phyloP scores from a whole-genome alignment of 2,797 vertebrate genomes.

The Acanthurus tractus region DNA sequence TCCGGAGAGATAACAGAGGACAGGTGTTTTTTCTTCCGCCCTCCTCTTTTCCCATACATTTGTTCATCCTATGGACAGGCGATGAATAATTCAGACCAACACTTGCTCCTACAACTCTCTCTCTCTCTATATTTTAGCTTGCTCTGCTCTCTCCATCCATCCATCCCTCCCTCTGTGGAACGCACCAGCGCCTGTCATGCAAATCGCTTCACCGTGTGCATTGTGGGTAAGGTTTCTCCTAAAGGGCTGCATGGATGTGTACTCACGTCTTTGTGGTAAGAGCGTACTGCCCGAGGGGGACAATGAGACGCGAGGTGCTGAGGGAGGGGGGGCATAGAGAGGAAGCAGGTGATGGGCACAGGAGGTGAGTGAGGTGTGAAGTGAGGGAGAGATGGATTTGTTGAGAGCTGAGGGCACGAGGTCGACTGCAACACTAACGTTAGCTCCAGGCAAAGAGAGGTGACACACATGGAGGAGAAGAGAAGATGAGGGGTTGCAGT shows the following conservation, averaged over 20 bases:
- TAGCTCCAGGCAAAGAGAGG: conserved; percentile 24
- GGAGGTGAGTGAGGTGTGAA: conserved; percentile 47
- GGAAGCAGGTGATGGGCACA: conserved; percentile 23
- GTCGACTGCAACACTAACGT: conserved; percentile 10
- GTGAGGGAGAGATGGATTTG: conserved; percentile 24
- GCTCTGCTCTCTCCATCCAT: conserved; percentile 25
- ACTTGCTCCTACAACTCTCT: conserved; percentile 34
- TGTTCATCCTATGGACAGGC: conserved; percentile 32
- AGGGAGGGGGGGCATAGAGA: conserved; percentile 33
- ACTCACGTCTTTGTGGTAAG: conserved; percentile 73
- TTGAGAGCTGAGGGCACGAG: conserved; percentile 29
- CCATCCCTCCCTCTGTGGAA: conserved; percentile 50
- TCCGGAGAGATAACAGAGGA: conserved; percentile 63
- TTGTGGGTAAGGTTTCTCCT: conserved; percentile 62
- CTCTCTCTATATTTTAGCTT: conserved; percentile 17
- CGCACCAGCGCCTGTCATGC: conserved; percentile 60
- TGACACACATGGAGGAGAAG: background rate
- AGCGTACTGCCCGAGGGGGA: conserved; percentile 41
- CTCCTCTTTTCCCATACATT: conserved; percentile 36
- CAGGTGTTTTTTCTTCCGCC: conserved; percentile 38
- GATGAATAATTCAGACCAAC: conserved; percentile 74
- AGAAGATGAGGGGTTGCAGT: conserved; percentile 59
- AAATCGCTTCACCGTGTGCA: conserved; percentile 57
- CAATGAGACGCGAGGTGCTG: conserved; percentile 23
- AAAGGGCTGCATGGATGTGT: conserved; percentile 78